Evolutionary conservation across 30 jellyfish, hydroid and myxozoan genomes (phyloP), one percentile per base, ranked within the genome.

Genomic region (Cassiopea andromeda): DNA sequence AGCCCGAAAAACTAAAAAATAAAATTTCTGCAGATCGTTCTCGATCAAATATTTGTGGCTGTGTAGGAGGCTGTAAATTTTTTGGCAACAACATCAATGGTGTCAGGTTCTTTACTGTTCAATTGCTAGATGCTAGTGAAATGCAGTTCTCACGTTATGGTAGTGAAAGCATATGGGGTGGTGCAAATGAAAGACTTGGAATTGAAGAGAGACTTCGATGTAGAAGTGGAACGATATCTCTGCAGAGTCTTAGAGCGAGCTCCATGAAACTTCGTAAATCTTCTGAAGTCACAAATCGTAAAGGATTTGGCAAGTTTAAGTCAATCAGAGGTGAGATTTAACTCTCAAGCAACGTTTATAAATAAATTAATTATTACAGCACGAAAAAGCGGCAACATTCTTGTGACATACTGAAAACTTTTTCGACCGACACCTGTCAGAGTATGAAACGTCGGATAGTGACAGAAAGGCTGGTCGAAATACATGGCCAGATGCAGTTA

Each of bases 151-250:
- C 89, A 2, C 97, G 97, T 58, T 96, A 91, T 81, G 99, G 99
- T 13, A 96, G 99, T 92, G 98, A 92, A 79, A 96, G 99, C 82
- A 75, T 96, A 1, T 96, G 99, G 99, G 99, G 98, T 44, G 98
- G 95, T 18, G 92, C 91, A n/a, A 80, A 80, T 67, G 97, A 90
- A 73, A 83, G 97, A 82, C 91, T 75, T 44, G 93, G 97, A 8
- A 87, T 87, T 3, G 87, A 71, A 87, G 94, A 87, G 81, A 82
- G 97, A 71, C 81, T 90, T 77, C 71, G 77, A 67, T 75, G 77
- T 46, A 77, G 78, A 68, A 90, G 93, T 83, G 86, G 83, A 1
- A 79, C 82, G 44, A 48, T 81, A 16, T 90, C 97, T 5, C 27
- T n/a, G 38, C 86, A 80, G 74, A 90, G 97, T 73, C 85, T 90